A percentile compares a stretch with the other conserved stretches of the same genome.
Evolutionary conservation across 1,140 invertebrate species (phyloP).

Genomic region (Psilanteris sp.): DNA sequence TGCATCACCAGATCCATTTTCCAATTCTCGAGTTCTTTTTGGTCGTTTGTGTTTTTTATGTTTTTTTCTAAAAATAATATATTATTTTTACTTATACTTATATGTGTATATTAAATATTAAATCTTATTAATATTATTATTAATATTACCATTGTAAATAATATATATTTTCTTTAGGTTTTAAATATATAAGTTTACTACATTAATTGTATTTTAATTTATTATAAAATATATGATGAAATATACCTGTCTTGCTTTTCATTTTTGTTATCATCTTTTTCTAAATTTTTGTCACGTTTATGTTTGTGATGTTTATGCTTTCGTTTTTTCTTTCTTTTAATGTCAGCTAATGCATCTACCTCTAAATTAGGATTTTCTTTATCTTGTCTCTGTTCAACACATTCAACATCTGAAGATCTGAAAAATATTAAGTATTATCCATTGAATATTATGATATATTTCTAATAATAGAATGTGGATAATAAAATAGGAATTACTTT

Average conservation of each 20-base stretch:
- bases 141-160: too few species aligned
- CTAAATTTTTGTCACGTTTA: slow-evolving; percentile 78
- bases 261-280: slow-evolving; percentile 71
- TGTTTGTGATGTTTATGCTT: slow-evolving; percentile 82
- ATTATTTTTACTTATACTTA: too few species aligned
- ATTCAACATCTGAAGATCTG: slow-evolving; percentile 75
- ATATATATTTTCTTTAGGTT: too few species aligned
- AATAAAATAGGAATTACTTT: too few species aligned
- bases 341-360: slow-evolving; percentile 68
- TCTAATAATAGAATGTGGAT: too few species aligned
- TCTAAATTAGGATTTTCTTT: slow-evolving; percentile 69
- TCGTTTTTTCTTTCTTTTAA: slow-evolving; percentile 80
- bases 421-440: slow-evolving; percentile 45
- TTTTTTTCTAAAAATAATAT: slow-evolving; percentile 73
- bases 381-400: slow-evolving; percentile 67
- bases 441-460: too few species aligned
- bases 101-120: too few species aligned
- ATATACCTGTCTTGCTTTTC: slow-evolving; percentile 73
- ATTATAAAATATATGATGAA: slow-evolving; percentile 1
- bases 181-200: too few species aligned
- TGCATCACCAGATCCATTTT: slow-evolving; percentile 74
- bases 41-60: slow-evolving; percentile 79
- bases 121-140: too few species aligned
- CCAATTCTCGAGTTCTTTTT: slow-evolving; percentile 73
- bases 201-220: too few species aligned